Evolutionary conservation across 2,113 vertebrate species (phyloP).

Genomic region (Helogale parvula): DNA sequence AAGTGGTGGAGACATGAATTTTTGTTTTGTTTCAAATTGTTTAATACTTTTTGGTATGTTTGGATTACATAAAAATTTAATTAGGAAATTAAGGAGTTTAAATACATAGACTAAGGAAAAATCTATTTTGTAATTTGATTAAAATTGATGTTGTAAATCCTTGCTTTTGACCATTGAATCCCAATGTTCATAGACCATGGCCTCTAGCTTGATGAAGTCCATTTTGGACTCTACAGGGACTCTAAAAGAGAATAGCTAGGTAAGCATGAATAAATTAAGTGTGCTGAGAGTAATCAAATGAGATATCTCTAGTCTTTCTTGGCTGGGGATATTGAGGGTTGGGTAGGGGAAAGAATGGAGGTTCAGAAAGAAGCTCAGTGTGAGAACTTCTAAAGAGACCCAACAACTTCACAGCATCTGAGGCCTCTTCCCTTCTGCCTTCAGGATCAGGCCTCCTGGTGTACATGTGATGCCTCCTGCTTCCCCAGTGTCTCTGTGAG

Average conservation of each 20-base stretch:
- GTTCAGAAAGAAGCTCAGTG: background rate
- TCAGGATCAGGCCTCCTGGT: background rate
- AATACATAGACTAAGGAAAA: conserved; percentile 2
- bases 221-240: background rate
- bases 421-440: background rate
- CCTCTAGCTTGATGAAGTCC: background rate
- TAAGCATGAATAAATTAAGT: background rate
- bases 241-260: background rate
- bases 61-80: conserved; percentile 31
- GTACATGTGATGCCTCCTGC: rapidly evolving
- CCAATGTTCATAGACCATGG: background rate
- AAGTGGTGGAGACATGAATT: background rate
- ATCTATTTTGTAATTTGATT: background rate
- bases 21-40: conserved; percentile 10
- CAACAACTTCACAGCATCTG: background rate
- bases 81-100: background rate
- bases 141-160: conserved; percentile 4
- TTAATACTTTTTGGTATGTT: background rate
- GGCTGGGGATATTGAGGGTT: background rate
- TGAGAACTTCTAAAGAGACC: background rate
- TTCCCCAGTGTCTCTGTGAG: background rate
- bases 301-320: background rate
- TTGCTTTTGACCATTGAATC: conserved; percentile 38
- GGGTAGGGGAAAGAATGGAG: background rate
- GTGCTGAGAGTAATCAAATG: background rate